Conservation (phyloP, 2,888 invertebrate species). For the Dasysyrphus albostriatus region DNA sequence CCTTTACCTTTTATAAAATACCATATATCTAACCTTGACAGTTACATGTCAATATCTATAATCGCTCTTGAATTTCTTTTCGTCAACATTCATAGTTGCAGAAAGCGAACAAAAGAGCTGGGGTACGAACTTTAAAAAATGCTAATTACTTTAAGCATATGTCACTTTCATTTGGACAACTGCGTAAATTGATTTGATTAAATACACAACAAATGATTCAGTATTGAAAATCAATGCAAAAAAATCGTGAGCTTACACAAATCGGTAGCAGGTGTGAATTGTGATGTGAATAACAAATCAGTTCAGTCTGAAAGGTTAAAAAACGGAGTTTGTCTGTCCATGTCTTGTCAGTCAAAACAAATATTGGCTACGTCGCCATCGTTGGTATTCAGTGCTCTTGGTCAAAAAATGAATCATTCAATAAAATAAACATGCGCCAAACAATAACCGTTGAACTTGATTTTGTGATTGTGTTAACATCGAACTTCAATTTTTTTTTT, state of each 20-base stretch:
- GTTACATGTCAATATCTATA: too few relatives aligned
- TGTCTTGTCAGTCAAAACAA: conserved; percentile 18
- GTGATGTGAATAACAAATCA: conserved; percentile 42
- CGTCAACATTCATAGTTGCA: neutral
- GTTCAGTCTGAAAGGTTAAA: conserved; percentile 4
- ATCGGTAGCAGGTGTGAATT: conserved; percentile 31
- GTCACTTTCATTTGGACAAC: neutral
- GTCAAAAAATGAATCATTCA: neutral
- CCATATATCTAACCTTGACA: too few relatives aligned
- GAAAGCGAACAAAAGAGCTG: conserved; percentile 39
- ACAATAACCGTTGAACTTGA: conserved; percentile 50
- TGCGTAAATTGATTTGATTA: neutral
- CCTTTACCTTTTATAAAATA: too few relatives aligned
- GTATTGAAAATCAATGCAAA: conserved; percentile 33
- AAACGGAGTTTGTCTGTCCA: conserved; percentile 8
- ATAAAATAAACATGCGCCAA: neutral
- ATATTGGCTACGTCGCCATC: neutral
- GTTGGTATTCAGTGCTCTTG: conserved; percentile 31
- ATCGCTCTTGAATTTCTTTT: neutral
- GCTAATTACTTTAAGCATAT: neutral
- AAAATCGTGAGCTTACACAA: conserved; percentile 10
- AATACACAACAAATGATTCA: conserved; percentile 12
- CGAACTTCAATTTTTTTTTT: conserved; percentile 19
- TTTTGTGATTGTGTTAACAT: conserved; percentile 39
- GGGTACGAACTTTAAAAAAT: neutral